phyloP scores from a whole-genome alignment of 1,140 invertebrate species.

The Apis dorsata region DNA sequence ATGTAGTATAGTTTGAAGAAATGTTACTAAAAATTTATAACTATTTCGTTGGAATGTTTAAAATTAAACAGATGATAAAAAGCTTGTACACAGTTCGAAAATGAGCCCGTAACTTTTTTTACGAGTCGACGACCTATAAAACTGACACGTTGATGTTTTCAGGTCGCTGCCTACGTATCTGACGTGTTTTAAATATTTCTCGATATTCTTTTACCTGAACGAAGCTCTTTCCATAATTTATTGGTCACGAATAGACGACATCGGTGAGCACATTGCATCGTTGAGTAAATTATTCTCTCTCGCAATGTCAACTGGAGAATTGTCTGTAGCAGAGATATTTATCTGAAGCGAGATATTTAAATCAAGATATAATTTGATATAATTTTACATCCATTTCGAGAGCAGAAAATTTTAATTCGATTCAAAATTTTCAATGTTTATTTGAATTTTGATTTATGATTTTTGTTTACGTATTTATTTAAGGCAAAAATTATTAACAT shows the following conservation, averaged over 20 bases:
- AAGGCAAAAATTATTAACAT: no score
- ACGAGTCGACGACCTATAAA: neutral
- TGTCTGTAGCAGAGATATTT: neutral
- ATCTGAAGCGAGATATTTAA: neutral
- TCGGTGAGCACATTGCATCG: constrained; percentile 42
- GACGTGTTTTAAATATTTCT: constrained; percentile 80
- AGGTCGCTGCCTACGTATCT: constrained; percentile 79
- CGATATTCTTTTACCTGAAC: constrained; percentile 81
- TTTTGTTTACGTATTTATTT: no score
- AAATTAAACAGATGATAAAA: neutral
- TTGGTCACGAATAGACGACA: constrained; percentile 74
- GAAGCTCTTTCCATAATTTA: constrained; percentile 80
- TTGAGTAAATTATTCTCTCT: neutral
- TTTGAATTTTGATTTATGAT: no score
- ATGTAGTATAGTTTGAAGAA: no score
- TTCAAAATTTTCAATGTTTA: neutral
- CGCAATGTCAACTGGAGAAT: neutral
- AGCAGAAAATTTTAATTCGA: neutral
- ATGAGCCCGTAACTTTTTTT: neutral
- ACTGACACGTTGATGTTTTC: constrained; percentile 7
- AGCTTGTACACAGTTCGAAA: neutral
- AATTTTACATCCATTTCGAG: neutral
- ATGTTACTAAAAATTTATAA: neutral
- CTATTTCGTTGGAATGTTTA: neutral
- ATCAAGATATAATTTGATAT: neutral